Conservation (phyloP, 1,140 invertebrate genomes). For the Chrysoperla carnea region DNA sequence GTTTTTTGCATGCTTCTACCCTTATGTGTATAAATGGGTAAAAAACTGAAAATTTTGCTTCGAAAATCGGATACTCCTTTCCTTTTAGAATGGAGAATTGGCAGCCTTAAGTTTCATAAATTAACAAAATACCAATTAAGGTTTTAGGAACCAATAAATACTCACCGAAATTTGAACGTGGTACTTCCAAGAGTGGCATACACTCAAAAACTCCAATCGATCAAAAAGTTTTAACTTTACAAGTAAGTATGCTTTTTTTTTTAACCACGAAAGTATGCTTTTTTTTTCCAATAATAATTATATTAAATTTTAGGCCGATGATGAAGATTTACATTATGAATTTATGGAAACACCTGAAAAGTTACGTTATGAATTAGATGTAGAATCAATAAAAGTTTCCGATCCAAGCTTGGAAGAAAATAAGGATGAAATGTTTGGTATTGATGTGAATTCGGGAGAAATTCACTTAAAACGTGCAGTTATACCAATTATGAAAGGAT, state of each 20-base stretch:
- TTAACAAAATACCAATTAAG: no score
- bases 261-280: no score
- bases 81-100: no score
- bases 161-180: constrained; percentile 23
- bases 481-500: constrained; percentile 28
- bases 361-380: constrained; percentile 24
- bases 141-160: no score
- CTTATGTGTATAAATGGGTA: no score
- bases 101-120: no score
- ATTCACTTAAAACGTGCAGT: constrained; percentile 27
- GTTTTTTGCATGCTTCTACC: no score
- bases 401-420: constrained; percentile 15
- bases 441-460: constrained; percentile 21
- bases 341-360: neutral
- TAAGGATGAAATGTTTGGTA: constrained; percentile 20
- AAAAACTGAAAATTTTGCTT: no score
- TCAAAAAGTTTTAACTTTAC: constrained; percentile 23
- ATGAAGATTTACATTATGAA: constrained; percentile 23
- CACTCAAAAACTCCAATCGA: constrained; percentile 21
- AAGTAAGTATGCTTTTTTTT: no score
- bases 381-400: constrained; percentile 19
- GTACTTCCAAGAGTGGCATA: constrained; percentile 26
- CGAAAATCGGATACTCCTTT: no score
- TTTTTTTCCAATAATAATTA: no score
- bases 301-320: constrained; percentile 28